These are phyloP conservation scores for Dreissena polymorpha DNA, from an alignment of 1,140 invertebrate species.

Conservation along the genomic window DNA sequence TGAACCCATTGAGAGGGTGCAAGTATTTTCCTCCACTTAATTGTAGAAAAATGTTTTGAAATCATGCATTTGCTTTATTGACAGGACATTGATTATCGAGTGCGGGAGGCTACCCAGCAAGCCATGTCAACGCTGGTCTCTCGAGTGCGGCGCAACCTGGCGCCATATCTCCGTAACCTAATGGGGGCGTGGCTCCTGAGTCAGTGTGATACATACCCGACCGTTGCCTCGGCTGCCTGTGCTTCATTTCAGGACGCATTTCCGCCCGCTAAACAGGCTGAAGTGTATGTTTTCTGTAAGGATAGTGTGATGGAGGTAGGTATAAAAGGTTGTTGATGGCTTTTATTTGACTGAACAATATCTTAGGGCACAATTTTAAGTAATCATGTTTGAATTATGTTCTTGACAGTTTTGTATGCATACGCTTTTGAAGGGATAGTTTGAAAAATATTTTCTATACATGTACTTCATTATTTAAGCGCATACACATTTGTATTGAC, in stretches of 20 bases:
- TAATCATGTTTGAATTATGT: too few relatives aligned
- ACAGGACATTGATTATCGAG: constrained; percentile 88
- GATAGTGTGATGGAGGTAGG: constrained; percentile 85
- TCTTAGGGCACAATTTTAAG: too few relatives aligned
- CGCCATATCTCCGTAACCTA: constrained; percentile 88
- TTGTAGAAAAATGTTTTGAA: too few relatives aligned
- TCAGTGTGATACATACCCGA: constrained; percentile 90
- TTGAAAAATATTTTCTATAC: too few relatives aligned
- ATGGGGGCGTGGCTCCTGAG: constrained; percentile 85
- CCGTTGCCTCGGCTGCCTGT: constrained; percentile 87
- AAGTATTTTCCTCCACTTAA: too few relatives aligned
- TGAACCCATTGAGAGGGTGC: too few relatives aligned
- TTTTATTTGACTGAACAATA: too few relatives aligned
- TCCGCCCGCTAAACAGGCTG: constrained; percentile 85
- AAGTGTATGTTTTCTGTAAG: constrained; percentile 89
- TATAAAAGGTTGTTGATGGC: background rate
- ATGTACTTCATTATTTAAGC: too few relatives aligned
- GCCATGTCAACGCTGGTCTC: constrained; percentile 85
- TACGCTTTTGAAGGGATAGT: too few relatives aligned
- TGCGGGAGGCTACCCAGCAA: constrained; percentile 85
- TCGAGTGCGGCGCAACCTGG: constrained; percentile 87
- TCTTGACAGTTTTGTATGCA: too few relatives aligned
- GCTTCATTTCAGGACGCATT: constrained; percentile 87
- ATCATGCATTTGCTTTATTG: background rate
- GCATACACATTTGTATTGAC: too few relatives aligned